phyloP scores from a whole-genome alignment of 2,888 invertebrate genomes.

The Epirrhoe tristata region DNA sequence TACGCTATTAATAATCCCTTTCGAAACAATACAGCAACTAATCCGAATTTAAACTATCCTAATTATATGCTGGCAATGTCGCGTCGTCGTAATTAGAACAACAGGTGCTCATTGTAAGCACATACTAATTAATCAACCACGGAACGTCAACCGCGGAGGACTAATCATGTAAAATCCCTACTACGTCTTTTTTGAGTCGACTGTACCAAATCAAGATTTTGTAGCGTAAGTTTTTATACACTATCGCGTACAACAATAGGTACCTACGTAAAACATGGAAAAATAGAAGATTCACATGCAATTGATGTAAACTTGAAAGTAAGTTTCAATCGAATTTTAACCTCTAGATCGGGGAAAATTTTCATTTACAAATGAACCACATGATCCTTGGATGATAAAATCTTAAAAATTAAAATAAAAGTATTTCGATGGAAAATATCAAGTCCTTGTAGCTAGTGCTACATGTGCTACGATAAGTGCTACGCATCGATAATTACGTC shows the following conservation, averaged over 20 bases:
- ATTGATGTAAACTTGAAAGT: too few relatives aligned
- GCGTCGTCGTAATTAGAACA: slow-evolving; percentile 41
- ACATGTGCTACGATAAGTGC: slow-evolving; percentile 19
- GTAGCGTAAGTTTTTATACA: too few relatives aligned
- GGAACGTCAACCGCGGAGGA: slow-evolving; percentile 6
- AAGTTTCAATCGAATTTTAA: too few relatives aligned
- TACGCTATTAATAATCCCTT: slow-evolving; percentile 23
- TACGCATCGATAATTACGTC: background rate
- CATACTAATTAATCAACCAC: slow-evolving; percentile 15
- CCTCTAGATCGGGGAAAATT: too few relatives aligned
- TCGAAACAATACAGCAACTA: slow-evolving; percentile 37
- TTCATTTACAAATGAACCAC: too few relatives aligned
- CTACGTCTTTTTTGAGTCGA: background rate
- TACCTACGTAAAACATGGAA: too few relatives aligned
- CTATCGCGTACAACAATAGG: too few relatives aligned
- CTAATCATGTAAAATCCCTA: background rate
- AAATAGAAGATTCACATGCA: too few relatives aligned
- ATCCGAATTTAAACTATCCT: slow-evolving; percentile 40
- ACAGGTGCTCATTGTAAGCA: slow-evolving; percentile 37
- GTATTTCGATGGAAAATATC: too few relatives aligned
- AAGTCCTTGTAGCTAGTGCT: slow-evolving; percentile 16
- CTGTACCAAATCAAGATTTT: background rate
- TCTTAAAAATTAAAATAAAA: too few relatives aligned
- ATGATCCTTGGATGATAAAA: too few relatives aligned
- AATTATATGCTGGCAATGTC: slow-evolving; percentile 43